phyloP scores from a whole-genome alignment of 2,113 vertebrate species.

The Lagenorhynchus albirostris region DNA sequence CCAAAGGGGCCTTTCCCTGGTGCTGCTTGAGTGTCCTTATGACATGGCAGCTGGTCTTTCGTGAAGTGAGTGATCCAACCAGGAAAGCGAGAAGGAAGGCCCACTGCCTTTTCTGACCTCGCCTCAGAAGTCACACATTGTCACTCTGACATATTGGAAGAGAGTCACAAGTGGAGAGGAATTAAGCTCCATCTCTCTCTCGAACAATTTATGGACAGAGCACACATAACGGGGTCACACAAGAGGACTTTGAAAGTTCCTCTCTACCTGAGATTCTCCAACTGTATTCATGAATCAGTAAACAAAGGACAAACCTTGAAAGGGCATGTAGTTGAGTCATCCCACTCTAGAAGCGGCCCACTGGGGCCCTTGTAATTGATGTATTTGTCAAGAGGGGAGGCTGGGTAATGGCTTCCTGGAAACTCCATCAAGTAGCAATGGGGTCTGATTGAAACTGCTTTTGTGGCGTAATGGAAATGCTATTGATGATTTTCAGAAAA shows the following conservation, averaged over 20 bases:
- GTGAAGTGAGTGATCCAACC: neutral
- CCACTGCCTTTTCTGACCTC: neutral
- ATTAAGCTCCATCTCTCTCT: neutral
- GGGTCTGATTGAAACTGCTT: neutral
- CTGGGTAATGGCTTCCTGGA: neutral
- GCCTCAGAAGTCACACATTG: neutral
- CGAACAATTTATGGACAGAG: neutral
- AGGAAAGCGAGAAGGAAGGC: neutral
- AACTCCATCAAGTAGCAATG: neutral
- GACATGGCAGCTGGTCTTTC: neutral
- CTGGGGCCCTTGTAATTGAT: neutral
- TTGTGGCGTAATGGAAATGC: neutral
- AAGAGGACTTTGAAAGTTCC: neutral
- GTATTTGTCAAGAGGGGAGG: neutral
- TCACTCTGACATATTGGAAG: neutral
- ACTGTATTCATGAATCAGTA: neutral
- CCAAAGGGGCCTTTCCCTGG: neutral
- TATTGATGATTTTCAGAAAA: conserved; percentile 39
- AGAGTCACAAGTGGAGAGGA: neutral
- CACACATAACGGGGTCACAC: neutral
- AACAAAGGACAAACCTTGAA: neutral
- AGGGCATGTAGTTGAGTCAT: neutral
- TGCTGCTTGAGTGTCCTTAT: neutral
- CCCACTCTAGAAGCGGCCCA: neutral
- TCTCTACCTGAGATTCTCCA: neutral